Percentiles rank a stretch among this genome's conserved stretches.
Evolutionary conservation across 2,797 vertebrate species (phyloP).

Genomic region (Ataeniobius toweri): DNA sequence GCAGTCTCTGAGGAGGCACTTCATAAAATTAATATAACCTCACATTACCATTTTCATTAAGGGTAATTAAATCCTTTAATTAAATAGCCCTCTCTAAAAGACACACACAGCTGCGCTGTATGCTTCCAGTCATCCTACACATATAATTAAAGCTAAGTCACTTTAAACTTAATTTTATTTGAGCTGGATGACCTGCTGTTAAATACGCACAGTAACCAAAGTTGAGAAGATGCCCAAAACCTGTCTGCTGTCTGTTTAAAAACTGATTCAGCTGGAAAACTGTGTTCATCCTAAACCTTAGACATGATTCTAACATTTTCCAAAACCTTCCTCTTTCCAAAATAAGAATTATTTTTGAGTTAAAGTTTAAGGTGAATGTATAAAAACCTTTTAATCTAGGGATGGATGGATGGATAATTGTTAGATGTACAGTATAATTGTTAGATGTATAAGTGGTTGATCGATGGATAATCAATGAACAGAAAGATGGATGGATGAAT

Average conservation of each 20-base stretch:
- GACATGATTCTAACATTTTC: not conserved
- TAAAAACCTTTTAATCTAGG: not conserved
- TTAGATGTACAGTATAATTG: too few species aligned
- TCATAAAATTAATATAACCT: slow-evolving; percentile 49
- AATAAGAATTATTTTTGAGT: not conserved
- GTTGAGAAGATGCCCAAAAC: slow-evolving; percentile 21
- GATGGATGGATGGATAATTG: not conserved
- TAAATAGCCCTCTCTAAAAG: slow-evolving; percentile 24
- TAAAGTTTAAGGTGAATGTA: not conserved
- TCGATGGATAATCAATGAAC: too few species aligned
- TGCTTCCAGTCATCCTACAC: slow-evolving; percentile 21
- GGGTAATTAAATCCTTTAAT: slow-evolving; percentile 55
- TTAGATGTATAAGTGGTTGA: too few species aligned
- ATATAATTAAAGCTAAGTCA: slow-evolving; percentile 39
- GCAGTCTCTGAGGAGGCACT: slow-evolving; percentile 6
- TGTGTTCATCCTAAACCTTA: slow-evolving; percentile 10
- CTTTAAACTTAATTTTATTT: slow-evolving; percentile 60
- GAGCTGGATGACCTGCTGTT: slow-evolving; percentile 42
- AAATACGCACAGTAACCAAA: slow-evolving; percentile 49
- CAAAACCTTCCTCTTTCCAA: not conserved
- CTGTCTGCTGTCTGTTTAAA: slow-evolving; percentile 20
- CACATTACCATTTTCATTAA: slow-evolving; percentile 40
- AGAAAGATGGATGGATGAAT: not conserved
- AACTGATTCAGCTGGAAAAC: slow-evolving; percentile 4
- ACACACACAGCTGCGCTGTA: not conserved